These are phyloP conservation scores for Eretmochelys imbricata DNA, from an alignment of 2,113 vertebrate genomes.

Conservation along the genomic window DNA sequence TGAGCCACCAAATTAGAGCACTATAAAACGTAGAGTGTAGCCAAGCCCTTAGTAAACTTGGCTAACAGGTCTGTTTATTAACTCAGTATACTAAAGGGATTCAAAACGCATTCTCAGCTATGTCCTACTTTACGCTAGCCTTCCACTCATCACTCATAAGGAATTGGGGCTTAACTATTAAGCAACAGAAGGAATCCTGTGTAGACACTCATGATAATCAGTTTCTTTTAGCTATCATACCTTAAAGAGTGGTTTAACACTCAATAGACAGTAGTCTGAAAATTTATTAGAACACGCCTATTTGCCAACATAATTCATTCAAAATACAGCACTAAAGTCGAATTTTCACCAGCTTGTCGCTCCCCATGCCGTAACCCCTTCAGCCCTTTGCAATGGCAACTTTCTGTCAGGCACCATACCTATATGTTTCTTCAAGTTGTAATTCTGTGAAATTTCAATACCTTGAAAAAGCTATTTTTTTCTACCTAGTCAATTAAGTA, in stretches of 20 bases:
- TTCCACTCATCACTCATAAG: neutral
- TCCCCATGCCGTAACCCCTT: neutral
- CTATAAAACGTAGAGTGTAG: too few relatives aligned
- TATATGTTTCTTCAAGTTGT: neutral
- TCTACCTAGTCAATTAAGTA: neutral
- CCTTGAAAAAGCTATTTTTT: neutral
- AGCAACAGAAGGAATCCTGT: neutral
- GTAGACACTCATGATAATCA: accelerated
- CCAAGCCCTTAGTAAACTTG: neutral
- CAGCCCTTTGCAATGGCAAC: neutral
- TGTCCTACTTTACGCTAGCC: neutral
- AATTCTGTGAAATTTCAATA: neutral
- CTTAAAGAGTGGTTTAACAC: neutral
- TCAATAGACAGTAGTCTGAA: neutral
- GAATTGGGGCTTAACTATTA: neutral
- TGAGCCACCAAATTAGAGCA: too few relatives aligned
- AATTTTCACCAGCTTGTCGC: neutral
- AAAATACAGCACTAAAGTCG: neutral
- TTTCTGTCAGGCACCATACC: neutral
- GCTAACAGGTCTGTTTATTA: neutral
- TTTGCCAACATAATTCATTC: too few relatives aligned
- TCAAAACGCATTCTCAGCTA: neutral
- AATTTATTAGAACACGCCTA: neutral
- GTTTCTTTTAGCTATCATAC: neutral
- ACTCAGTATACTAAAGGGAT: neutral